A percentile compares a stretch with the other conserved stretches of the same genome.
phyloP scores from a whole-genome alignment of 2,113 vertebrate species.

The Chionodraco myersi region DNA sequence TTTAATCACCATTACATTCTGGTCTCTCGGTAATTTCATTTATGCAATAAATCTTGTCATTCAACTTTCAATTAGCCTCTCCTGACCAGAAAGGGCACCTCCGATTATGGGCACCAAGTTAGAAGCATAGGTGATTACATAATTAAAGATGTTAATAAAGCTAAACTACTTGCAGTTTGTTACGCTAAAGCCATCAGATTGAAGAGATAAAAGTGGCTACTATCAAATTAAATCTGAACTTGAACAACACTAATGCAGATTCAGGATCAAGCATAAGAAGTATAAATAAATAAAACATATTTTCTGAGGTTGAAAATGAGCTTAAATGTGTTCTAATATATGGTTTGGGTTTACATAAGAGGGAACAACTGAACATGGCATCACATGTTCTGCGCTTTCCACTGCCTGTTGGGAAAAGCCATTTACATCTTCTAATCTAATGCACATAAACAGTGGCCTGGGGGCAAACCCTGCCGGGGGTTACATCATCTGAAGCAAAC shows the following conservation, averaged over 20 bases:
- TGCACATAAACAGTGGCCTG: constrained; percentile 13
- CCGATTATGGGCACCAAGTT: constrained; percentile 11
- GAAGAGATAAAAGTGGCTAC: neutral
- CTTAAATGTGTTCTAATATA: no score
- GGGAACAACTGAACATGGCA: neutral
- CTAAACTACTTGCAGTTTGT: constrained; percentile 2
- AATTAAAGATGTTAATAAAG: constrained; percentile 18
- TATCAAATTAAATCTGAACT: neutral
- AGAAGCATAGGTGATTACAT: constrained; percentile 12
- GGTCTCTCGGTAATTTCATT: constrained; percentile 29
- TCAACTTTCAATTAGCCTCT: constrained; percentile 18
- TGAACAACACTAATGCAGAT: neutral
- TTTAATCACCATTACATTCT: constrained; percentile 3
- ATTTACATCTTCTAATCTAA: neutral
- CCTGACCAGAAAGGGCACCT: constrained; percentile 15
- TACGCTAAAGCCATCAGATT: no score
- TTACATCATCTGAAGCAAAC: constrained; percentile 20
- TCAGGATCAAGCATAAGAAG: neutral
- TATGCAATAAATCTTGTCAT: constrained; percentile 21
- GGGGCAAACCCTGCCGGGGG: neutral
- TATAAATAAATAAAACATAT: neutral
- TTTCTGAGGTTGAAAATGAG: neutral
- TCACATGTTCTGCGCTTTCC: neutral
- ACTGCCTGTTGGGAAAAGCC: neutral
- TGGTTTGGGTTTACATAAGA: neutral